Evolutionary conservation across 2,888 invertebrate genomes (phyloP).

Genomic region (Cepaea hortensis): DNA sequence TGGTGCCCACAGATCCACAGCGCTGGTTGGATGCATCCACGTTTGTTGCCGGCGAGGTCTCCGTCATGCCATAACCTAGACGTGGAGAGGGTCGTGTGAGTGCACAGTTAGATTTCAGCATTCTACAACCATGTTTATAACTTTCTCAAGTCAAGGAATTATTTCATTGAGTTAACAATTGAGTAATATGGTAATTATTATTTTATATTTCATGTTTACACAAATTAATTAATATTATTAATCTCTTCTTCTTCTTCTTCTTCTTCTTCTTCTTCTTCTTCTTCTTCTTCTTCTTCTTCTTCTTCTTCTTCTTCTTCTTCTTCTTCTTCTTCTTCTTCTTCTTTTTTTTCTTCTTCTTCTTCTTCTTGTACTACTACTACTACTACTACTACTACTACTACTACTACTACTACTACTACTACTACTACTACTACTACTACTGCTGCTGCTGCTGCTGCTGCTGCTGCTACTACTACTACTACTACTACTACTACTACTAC

Average conservation of each 20-base stretch:
- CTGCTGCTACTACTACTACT: constrained; percentile 24
- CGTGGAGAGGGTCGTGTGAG: background rate
- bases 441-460: background rate
- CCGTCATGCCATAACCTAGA: constrained; percentile 74
- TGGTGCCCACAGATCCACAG: constrained; percentile 80
- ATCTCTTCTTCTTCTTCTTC: too few relatives aligned
- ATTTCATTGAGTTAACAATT: too few relatives aligned
- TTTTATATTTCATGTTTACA: too few relatives aligned
- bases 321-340: too few relatives aligned
- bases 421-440: constrained; percentile 2
- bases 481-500: constrained; percentile 10
- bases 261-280: too few relatives aligned
- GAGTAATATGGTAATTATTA: too few relatives aligned
- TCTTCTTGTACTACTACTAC: background rate
- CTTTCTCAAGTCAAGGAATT: too few relatives aligned
- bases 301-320: background rate
- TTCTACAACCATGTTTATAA: background rate
- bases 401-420: background rate
- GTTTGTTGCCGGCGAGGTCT: constrained; percentile 69
- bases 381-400: background rate
- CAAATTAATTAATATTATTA: too few relatives aligned
- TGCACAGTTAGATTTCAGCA: background rate
- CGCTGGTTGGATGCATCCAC: constrained; percentile 54
- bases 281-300: too few relatives aligned
- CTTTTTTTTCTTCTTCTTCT: too few relatives aligned